Base-by-base conservation (phyloP, 2,797 vertebrate genomes). In the Syndactyla subalaris region DNA sequence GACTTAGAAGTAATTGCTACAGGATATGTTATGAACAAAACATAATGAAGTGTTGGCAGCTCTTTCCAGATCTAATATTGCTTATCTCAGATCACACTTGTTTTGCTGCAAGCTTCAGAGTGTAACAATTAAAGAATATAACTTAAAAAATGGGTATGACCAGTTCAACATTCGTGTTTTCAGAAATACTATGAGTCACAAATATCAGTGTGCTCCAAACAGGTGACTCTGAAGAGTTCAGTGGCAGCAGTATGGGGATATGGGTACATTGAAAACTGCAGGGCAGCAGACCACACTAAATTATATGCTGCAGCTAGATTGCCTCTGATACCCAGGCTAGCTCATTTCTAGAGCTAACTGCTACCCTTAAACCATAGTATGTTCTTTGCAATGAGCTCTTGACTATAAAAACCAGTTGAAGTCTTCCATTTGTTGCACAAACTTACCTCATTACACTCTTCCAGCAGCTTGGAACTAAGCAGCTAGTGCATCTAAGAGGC, bases 1-100 rank as follows among this genome's bases (percentile, higher is more conserved):
- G 92, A 93, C 43, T 88, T 88, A 93, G 91, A 96, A 79, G 75
- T 65, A 92, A 51, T 49, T 87, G 81, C 92, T 95, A 84, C 65
- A 95, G 62, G 51, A 57, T 84, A 93, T 21, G 49, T 95, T 66
- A 95, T 85, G 81, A 95, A 96, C 80, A 96, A 81, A 96, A 95
- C 55, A 66, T 22, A 84, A 80, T 8, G 14, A 82, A 87, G 57
- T 57, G 57, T 11, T 77, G 71, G 67, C 78, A 93, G 87, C 36
- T 73, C 73, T 41, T 51, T 58, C 61, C 43, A 86, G 62, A 73
- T 27, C 43, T 54, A 86, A 90, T 48, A 48, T 85, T 18, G 32
- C 67, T 51, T 16, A 73, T 85, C 74, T 93, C 67, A 58, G 52
- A 85, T 36, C 38, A 86, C 4, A 1, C 26, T 68, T 59, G 21